Percentiles rank a stretch among this genome's conserved stretches.
Evolutionary conservation across 37 sponge, comb jelly and placozoan species (phyloP).

Genomic region (Bolinopsis microptera): DNA sequence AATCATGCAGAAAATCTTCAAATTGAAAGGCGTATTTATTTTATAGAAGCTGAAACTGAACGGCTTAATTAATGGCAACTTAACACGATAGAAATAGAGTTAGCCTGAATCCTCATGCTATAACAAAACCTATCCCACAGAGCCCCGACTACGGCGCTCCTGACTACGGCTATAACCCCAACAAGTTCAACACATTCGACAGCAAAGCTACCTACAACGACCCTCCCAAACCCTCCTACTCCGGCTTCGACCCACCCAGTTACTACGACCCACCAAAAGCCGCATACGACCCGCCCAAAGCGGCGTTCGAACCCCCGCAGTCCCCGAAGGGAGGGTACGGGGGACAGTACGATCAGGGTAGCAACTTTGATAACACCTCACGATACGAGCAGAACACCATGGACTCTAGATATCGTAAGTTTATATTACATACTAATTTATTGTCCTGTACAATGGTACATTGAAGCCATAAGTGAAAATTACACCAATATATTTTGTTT

Average conservation of each 20-base stretch:
- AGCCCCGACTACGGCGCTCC: conserved; percentile 34
- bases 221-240: conserved; percentile 53
- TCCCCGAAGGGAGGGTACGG: not conserved
- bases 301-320: not conserved
- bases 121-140: too few relatives aligned
- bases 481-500: too few relatives aligned
- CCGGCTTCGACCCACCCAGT: not conserved
- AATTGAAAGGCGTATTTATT: too few relatives aligned
- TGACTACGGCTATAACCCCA: conserved; percentile 47
- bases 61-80: too few relatives aligned
- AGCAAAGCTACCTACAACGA: conserved; percentile 63
- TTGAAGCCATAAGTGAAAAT: too few relatives aligned
- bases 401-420: conserved; percentile 61
- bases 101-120: too few relatives aligned
- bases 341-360: not conserved
- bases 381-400: conserved; percentile 19
- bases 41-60: too few relatives aligned
- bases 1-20: too few relatives aligned
- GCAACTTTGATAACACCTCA: not conserved
- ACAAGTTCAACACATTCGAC: conserved; percentile 65
- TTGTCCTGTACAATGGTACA: too few relatives aligned
- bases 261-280: conserved; percentile 19
- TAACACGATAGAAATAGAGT: too few relatives aligned
- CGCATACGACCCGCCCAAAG: conserved; percentile 36
- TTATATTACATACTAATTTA: not conserved